Evolutionary conservation across 2,797 vertebrate genomes (phyloP).

Genomic region (Sandelia bainsii): DNA sequence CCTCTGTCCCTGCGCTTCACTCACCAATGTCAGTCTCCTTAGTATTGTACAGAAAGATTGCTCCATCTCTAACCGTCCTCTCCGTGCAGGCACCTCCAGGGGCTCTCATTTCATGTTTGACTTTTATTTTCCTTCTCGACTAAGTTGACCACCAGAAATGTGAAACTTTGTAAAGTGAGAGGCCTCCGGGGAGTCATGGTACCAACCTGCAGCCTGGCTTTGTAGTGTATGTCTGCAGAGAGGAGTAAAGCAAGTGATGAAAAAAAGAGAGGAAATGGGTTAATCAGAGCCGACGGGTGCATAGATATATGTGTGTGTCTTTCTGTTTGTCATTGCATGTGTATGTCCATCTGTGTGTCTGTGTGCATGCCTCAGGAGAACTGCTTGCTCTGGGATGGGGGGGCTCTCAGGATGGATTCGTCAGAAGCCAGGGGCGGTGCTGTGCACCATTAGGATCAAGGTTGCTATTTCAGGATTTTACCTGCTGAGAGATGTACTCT

Average conservation of each 20-base stretch:
- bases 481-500: slow-evolving; percentile 80
- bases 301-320: slow-evolving; percentile 34
- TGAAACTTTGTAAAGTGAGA: slow-evolving; percentile 75
- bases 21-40: slow-evolving; percentile 40
- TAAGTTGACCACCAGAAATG: slow-evolving; percentile 74
- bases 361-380: slow-evolving; percentile 47
- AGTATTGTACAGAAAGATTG: slow-evolving; percentile 20
- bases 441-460: slow-evolving; percentile 82
- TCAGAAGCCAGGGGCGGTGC: slow-evolving; percentile 72
- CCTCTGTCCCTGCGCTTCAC: slow-evolving; percentile 15
- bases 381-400: slow-evolving; percentile 57
- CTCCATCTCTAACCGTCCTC: slow-evolving; percentile 42
- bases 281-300: slow-evolving; percentile 55
- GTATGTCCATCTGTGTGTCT: slow-evolving; percentile 19
- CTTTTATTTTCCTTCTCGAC: slow-evolving; percentile 73
- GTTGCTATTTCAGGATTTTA: slow-evolving; percentile 79
- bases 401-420: slow-evolving; percentile 76
- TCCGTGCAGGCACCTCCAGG: slow-evolving; percentile 46
- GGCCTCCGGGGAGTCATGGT: slow-evolving; percentile 53
- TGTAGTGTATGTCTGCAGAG: slow-evolving; percentile 52
- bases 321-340: slow-evolving; percentile 47
- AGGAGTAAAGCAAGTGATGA: slow-evolving; percentile 37
- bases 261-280: slow-evolving; percentile 46
- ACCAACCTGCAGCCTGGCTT: slow-evolving; percentile 54
- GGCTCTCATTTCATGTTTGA: slow-evolving; percentile 77